These are phyloP conservation scores for Hestina assimilis DNA, from an alignment of 1,140 invertebrate species.

Conservation along the genomic window DNA sequence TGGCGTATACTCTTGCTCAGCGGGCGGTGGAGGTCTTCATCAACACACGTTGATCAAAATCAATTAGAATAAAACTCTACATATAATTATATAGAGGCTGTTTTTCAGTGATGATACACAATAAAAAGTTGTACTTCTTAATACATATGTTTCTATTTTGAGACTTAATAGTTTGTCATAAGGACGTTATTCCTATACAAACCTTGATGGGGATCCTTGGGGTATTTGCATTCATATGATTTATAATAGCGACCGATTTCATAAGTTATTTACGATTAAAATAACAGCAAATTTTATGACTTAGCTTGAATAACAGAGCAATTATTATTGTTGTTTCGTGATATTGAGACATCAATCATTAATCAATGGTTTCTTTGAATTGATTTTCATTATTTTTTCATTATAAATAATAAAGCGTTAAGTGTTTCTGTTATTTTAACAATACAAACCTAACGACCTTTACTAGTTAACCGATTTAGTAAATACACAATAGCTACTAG, in stretches of 20 bases:
- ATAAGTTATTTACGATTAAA: conserved; percentile 19
- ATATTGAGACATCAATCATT: conserved; percentile 14
- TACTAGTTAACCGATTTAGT: no score
- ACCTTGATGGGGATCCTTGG: background rate
- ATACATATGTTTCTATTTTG: background rate
- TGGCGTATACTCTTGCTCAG: conserved; percentile 9
- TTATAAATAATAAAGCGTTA: background rate
- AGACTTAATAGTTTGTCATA: background rate
- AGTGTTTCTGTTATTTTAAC: no score
- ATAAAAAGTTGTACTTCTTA: background rate
- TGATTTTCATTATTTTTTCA: background rate
- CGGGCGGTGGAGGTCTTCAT: conserved; percentile 27
- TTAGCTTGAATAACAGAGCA: conserved; percentile 14
- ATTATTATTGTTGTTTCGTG: conserved; percentile 6
- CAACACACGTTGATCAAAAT: background rate
- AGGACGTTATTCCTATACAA: background rate
- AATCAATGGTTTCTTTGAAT: background rate
- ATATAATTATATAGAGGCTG: background rate
- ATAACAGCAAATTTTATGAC: conserved; percentile 24
- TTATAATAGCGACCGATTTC: conserved; percentile 18
- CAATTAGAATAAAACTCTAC: background rate
- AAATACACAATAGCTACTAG: no score
- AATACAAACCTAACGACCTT: no score
- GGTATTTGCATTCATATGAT: conserved; percentile 27
- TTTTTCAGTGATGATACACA: background rate